These are phyloP conservation scores for Albula glossodonta DNA, from an alignment of 2,113 vertebrate species.

Conservation along the genomic window DNA sequence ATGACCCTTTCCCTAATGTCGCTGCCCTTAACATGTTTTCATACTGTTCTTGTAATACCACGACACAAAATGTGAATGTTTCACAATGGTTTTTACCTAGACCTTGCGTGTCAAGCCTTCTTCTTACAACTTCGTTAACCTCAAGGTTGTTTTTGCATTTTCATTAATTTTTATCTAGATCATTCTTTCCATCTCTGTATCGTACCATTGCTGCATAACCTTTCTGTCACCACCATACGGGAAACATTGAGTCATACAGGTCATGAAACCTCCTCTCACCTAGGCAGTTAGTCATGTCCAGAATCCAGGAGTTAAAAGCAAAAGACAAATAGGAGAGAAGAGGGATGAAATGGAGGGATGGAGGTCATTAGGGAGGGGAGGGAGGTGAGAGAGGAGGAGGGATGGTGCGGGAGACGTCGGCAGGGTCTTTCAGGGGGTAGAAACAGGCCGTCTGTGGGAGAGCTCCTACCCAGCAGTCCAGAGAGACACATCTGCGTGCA, in stretches of 20 bases:
- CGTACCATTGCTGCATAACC: not conserved
- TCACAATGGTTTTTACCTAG: not conserved
- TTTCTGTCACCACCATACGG: not conserved
- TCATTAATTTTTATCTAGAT: not conserved
- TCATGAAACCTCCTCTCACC: not conserved
- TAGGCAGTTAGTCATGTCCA: not conserved
- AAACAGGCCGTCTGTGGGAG: not conserved
- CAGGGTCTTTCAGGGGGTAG: not conserved
- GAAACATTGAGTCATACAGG: not conserved
- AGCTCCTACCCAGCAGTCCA: not conserved
- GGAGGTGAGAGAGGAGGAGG: not conserved
- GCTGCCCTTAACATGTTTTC: not conserved
- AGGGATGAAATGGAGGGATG: not conserved
- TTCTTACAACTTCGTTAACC: not conserved
- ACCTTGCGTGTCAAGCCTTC: not conserved
- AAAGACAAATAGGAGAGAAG: not conserved
- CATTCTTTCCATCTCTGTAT: not conserved
- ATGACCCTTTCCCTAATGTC: too few relatives aligned
- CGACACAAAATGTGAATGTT: not conserved
- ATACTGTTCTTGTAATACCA: too few relatives aligned
- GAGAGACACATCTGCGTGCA: not conserved
- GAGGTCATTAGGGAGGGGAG: not conserved
- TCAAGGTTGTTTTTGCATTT: not conserved
- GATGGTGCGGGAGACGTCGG: not conserved
- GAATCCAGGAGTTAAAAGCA: not conserved